phyloP scores from a whole-genome alignment of 2,113 vertebrate species.

The Odocoileus hemionus region DNA sequence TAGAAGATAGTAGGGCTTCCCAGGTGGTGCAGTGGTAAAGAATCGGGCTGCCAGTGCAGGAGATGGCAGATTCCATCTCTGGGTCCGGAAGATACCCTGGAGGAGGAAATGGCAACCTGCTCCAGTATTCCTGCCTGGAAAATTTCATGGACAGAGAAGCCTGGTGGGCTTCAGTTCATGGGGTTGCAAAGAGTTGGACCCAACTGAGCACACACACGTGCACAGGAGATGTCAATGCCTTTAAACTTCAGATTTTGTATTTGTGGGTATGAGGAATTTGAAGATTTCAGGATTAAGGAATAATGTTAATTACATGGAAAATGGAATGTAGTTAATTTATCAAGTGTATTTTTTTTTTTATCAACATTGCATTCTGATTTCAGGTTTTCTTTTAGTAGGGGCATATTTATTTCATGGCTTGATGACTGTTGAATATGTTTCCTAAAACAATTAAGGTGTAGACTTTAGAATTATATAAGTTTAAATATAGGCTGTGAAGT shows the following conservation, averaged over 20 bases:
- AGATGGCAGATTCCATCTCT: neutral
- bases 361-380: slow-evolving; percentile 13
- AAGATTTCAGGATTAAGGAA: neutral
- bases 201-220: neutral
- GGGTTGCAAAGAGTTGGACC: neutral
- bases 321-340: slow-evolving; percentile 3
- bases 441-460: neutral
- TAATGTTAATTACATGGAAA: slow-evolving; percentile 5
- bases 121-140: neutral
- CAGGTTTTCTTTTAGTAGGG: slow-evolving; percentile 6
- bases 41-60: neutral
- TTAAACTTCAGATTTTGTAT: neutral
- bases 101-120: neutral
- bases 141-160: neutral
- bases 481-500: neutral
- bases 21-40: neutral
- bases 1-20: neutral
- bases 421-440: neutral
- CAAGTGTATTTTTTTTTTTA: neutral
- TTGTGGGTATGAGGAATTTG: neutral
- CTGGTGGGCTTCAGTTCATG: neutral
- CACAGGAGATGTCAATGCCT: neutral
- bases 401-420: neutral
- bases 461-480: slow-evolving; percentile 1
- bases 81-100: neutral